Percentiles rank a stretch among this genome's conserved stretches.
phyloP scores from a whole-genome alignment of 2,113 vertebrate species.

The Sturnus vulgaris region DNA sequence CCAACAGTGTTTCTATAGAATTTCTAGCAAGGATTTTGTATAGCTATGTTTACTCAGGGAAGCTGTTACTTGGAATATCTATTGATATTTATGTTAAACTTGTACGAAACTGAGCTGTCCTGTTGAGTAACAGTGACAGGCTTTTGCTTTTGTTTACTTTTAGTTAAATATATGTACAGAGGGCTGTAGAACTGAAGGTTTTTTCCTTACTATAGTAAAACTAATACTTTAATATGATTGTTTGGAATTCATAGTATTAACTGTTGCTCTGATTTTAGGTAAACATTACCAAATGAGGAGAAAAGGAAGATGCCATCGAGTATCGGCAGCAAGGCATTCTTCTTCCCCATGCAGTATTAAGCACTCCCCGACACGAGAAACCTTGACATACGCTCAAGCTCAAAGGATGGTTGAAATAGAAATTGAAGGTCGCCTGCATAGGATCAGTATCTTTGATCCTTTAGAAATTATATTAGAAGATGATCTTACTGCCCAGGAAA shows the following conservation, averaged over 20 bases:
- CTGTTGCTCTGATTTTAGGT: constrained; percentile 64
- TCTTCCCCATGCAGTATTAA: constrained; percentile 89
- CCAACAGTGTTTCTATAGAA: background rate
- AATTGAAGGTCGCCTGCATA: constrained; percentile 89
- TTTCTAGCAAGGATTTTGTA: background rate
- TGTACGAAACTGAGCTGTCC: background rate
- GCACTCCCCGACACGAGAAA: constrained; percentile 90
- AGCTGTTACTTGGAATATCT: background rate
- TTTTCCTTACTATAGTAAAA: background rate
- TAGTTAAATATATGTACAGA: background rate
- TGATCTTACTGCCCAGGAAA: constrained; percentile 91
- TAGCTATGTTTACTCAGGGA: background rate
- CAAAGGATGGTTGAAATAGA: constrained; percentile 98
- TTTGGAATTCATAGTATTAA: background rate
- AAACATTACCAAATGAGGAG: constrained; percentile 89
- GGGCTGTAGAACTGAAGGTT: background rate
- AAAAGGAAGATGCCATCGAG: constrained; percentile 91
- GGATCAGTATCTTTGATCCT: constrained; percentile 92
- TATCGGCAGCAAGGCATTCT: constrained; percentile 81
- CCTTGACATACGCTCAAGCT: constrained; percentile 93
- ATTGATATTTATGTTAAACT: background rate
- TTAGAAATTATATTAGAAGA: constrained; percentile 90
- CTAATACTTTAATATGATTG: background rate
- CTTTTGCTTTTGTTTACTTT: background rate
- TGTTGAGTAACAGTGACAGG: background rate